Conservation (phyloP, 2,888 invertebrate species). For the Orthosia incerta region DNA sequence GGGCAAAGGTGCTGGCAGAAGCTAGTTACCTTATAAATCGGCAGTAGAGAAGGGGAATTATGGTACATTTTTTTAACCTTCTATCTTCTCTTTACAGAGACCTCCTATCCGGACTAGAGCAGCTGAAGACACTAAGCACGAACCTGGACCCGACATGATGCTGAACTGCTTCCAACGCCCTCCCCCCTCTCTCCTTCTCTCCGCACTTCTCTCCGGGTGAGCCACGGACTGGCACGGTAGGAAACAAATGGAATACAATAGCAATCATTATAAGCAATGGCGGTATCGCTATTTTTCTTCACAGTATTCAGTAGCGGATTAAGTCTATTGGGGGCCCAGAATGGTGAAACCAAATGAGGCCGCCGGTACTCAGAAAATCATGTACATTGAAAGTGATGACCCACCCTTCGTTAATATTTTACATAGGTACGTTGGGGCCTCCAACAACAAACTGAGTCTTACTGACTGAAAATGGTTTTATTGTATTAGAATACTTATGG, state of each 20-base stretch:
- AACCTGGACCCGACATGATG: slow-evolving; percentile 85
- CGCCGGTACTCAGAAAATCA: too few relatives aligned
- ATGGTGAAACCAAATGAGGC: neutral
- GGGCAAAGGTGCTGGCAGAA: too few relatives aligned
- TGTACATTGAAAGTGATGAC: too few relatives aligned
- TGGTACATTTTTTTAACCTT: neutral
- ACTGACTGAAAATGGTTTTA: too few relatives aligned
- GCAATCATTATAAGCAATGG: neutral
- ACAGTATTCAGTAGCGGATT: neutral
- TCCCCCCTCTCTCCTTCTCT: neutral
- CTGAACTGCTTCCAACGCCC: slow-evolving; percentile 10
- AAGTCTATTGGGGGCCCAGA: neutral
- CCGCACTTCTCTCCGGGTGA: slow-evolving; percentile 32
- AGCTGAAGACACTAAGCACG: slow-evolving; percentile 81
- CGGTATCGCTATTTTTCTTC: neutral
- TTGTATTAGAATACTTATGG: too few relatives aligned
- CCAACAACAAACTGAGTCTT: too few relatives aligned
- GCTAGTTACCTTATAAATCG: too few relatives aligned
- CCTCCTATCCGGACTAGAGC: slow-evolving; percentile 83
- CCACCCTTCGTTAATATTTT: too few relatives aligned
- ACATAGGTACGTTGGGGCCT: too few relatives aligned
- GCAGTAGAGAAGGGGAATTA: too few relatives aligned
- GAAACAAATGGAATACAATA: slow-evolving; percentile 52
- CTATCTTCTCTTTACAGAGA: slow-evolving; percentile 77
- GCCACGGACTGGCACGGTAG: slow-evolving; percentile 23